Base-by-base conservation (phyloP, 2,888 invertebrate species). In the Torymus auratus region DNA sequence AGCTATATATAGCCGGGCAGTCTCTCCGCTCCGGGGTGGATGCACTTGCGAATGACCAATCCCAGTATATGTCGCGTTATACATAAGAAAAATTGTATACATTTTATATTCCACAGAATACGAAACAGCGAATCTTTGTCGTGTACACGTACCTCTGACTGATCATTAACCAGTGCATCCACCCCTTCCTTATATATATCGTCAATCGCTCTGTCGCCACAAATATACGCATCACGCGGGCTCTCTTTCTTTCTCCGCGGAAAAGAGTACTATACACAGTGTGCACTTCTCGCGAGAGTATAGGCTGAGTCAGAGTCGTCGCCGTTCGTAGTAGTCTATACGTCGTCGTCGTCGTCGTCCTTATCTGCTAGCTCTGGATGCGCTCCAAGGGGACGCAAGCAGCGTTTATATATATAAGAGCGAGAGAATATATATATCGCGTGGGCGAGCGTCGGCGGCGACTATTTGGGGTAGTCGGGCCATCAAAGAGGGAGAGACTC, bases 111-210 rank as follows among this genome's bases (percentile, higher is more conserved):
- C 20, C 55, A 70, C 72, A 78, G 11, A 72, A 4, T 10, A 41
- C 41, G 20, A 65, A 15, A 78, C 64, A 78, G 10, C 53, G 23
- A 61, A 68, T 7, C 52, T 55, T 7, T 50, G 23, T 58, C 41
- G 13, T 50, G 13, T 50, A 5, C 4, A 52, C 41, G 28, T 64
- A 20, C 23, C 41, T 75, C 50, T 53, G 77, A 82, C 76, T 82
- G 70, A 78, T 82, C 78, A 80, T 80, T 78, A 74, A 82, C 65
- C 62, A 80, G 80, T 82, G 74, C 82, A 82, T 71, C 78, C 82
- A 80, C 78, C 75, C 77, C 70, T 13, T 5, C 41, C 53, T 52
- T 72, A 28, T 55, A 72, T 76, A 69, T n/a, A n/a, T n/a, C n/a
- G n/a, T 82, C 72, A 69, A n/a, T 58, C 28, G 13, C 15, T 41